Conservation (phyloP, 2,797 vertebrate species). For the Tolypeutes matacus region DNA sequence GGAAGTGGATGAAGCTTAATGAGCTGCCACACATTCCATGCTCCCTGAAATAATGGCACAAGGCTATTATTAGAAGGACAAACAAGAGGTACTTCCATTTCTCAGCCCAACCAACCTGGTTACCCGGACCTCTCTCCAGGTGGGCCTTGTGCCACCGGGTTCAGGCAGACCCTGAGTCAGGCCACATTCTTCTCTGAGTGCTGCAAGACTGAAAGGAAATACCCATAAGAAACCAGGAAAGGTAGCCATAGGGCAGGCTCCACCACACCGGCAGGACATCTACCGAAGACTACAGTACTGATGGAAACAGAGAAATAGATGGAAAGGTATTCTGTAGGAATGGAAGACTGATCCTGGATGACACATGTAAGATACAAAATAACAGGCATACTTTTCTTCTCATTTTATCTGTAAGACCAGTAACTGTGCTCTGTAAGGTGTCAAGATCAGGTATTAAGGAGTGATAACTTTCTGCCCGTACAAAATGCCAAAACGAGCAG, state of each 20-base stretch:
- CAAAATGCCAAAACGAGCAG: neutral
- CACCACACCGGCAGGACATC: slow-evolving; percentile 65
- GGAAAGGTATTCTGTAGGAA: neutral
- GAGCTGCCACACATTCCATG: slow-evolving; percentile 71
- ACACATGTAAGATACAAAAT: neutral
- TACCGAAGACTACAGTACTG: neutral
- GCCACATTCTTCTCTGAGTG: slow-evolving; percentile 63
- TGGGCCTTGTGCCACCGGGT: slow-evolving; percentile 67
- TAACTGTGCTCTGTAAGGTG: neutral
- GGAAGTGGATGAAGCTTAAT: slow-evolving; percentile 66
- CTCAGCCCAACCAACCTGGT: slow-evolving; percentile 66
- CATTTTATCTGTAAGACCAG: neutral
- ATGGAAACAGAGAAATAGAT: slow-evolving; percentile 21
- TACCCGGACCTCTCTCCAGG: slow-evolving; percentile 77
- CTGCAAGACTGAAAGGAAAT: slow-evolving; percentile 79
- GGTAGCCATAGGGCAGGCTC: slow-evolving; percentile 80
- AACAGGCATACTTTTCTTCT: neutral
- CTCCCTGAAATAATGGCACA: slow-evolving; percentile 77
- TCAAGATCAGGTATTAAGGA: slow-evolving; percentile 2
- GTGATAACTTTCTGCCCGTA: neutral
- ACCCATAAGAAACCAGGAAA: slow-evolving; percentile 73
- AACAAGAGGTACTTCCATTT: slow-evolving; percentile 75
- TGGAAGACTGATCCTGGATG: neutral
- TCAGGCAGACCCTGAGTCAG: slow-evolving; percentile 73
- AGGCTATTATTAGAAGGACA: slow-evolving; percentile 80